Base-by-base conservation (phyloP, 23 tunicate genomes). In the Trididemnum nubilum region DNA sequence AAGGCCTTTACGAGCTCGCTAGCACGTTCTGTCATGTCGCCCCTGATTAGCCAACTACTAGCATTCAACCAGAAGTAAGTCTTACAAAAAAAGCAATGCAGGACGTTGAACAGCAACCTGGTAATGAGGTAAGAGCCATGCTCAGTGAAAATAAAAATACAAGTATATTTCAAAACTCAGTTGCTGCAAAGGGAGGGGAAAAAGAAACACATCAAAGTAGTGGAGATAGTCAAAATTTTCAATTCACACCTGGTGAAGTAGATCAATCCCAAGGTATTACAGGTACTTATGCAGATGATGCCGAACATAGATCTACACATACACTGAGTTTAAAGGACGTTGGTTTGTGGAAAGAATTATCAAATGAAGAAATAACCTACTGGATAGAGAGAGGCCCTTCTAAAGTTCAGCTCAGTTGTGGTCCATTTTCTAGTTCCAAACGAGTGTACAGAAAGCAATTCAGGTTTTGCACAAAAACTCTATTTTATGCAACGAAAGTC, bases 11-110 rank as follows among this genome's bases (percentile, higher is more conserved):
- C n/a, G n/a, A n/a, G n/a, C n/a, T n/a, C n/a, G n/a, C n/a, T n/a
- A n/a, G n/a, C n/a, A n/a, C n/a, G n/a, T n/a, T n/a, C n/a, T n/a
- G n/a, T n/a, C n/a, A n/a, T n/a, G n/a, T n/a, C n/a, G n/a, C n/a
- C n/a, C n/a, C 51, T 71, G 76, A 71, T 71, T 25, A 26, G 76
- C 76, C 76, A 71, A 71, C 76, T 71, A n/a, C 76, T 71, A 71
- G 76, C 76, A 71, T 71, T 71, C 76, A 71, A 71, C 76, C 76
- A 71, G 76, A 71, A 71, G 76, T 7, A 71, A 71, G 76, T 71
- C 49, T 71, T 71, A 71, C 51, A n/a, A 7, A 33, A 31, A 71
- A 71, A 71, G 76, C 76, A 71, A 71, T 71, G 76, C 76, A 71
- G 76, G 51, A 71, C 76, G 76, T 71, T 71, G n/a, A n/a, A n/a